Evolutionary conservation across 2,888 invertebrate genomes (phyloP).

Genomic region (Coremacera marginata): DNA sequence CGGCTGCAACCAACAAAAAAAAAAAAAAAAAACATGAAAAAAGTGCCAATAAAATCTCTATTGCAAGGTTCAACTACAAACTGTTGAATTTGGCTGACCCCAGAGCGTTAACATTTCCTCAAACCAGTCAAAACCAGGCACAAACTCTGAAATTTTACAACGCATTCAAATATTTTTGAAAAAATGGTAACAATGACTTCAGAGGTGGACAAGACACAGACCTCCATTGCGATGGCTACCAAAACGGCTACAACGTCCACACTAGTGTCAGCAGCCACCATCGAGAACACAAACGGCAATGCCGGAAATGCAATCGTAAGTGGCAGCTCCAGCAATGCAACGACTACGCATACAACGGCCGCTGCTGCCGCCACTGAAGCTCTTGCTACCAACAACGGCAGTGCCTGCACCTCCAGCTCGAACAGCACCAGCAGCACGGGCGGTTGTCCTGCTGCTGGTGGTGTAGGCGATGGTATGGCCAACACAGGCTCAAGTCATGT

Average conservation of each 20-base stretch:
- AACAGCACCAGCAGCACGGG: slow-evolving; percentile 49
- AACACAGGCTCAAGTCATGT: slow-evolving; percentile 35
- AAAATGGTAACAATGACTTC: slow-evolving; percentile 70
- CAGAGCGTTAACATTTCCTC: background rate
- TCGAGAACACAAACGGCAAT: background rate
- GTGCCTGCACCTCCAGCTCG: slow-evolving; percentile 41
- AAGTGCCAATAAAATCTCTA: slow-evolving; percentile 2
- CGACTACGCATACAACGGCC: slow-evolving; percentile 32
- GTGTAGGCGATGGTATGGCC: slow-evolving; percentile 24
- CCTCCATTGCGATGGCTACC: slow-evolving; percentile 53
- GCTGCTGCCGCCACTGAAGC: background rate
- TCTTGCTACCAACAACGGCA: slow-evolving; percentile 15
- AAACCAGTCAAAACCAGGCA: background rate
- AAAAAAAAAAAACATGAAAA: background rate
- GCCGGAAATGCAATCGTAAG: background rate
- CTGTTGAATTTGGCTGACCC: slow-evolving; percentile 13
- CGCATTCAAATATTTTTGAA: slow-evolving; percentile 23
- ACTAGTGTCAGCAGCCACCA: slow-evolving; percentile 17
- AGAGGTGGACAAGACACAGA: slow-evolving; percentile 68
- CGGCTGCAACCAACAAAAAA: background rate
- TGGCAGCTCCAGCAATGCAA: background rate
- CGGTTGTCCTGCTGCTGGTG: slow-evolving; percentile 48
- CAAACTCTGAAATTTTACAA: background rate
- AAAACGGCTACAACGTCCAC: slow-evolving; percentile 50
- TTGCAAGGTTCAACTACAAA: slow-evolving; percentile 3